Conservation (phyloP, 2,113 vertebrate species). For the Cololabis saira region DNA sequence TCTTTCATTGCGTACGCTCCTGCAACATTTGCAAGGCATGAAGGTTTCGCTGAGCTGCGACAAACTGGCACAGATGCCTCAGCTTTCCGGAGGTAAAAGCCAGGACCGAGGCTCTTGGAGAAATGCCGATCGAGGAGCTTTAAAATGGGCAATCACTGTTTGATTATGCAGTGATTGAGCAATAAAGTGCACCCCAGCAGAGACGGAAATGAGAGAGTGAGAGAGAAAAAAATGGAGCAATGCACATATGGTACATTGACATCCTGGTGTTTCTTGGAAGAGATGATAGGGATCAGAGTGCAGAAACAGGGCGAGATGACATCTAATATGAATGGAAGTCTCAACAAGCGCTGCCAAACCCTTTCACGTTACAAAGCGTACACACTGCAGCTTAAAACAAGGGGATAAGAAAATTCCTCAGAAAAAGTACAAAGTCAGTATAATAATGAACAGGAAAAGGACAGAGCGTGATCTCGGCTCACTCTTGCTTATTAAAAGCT, state of each 20-base stretch:
- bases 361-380: conserved; percentile 1
- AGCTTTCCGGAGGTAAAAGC: conserved; percentile 22
- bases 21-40: neutral
- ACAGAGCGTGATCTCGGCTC: neutral
- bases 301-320: conserved; percentile 1
- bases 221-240: neutral
- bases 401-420: neutral
- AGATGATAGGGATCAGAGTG: conserved; percentile 19
- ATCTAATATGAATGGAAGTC: conserved; percentile 4
- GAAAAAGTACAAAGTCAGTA: too few relatives aligned
- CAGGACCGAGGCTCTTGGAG: neutral
- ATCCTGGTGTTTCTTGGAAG: conserved; percentile 62
- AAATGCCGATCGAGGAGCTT: neutral
- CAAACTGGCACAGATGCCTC: neutral
- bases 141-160: conserved; percentile 46
- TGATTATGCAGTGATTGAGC: conserved; percentile 28
- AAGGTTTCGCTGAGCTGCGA: neutral
- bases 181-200: conserved; percentile 29
- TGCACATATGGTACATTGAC: conserved; percentile 51
- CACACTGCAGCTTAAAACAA: neutral
- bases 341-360: neutral
- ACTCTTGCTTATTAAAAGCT: conserved; percentile 19
- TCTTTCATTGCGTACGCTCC: neutral
- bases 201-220: conserved; percentile 23
- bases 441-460: neutral